phyloP scores from a whole-genome alignment of 2,888 invertebrate genomes.

The Azorinus chamasolen region DNA sequence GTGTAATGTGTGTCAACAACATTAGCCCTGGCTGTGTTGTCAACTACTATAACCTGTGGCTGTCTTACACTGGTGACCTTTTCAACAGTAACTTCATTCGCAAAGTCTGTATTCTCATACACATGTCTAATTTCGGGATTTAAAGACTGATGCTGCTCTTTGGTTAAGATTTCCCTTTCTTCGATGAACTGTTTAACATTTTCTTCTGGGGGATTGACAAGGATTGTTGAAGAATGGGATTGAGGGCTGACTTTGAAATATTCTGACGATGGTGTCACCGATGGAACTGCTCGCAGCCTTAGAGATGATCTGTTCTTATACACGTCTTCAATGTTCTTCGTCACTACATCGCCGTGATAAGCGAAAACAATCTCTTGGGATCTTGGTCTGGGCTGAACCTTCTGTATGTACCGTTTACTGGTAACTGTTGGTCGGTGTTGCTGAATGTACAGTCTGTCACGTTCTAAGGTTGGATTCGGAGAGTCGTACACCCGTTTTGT shows the following conservation, averaged over 20 bases:
- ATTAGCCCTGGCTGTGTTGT: not conserved
- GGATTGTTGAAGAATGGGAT: too few species aligned
- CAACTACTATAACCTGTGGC: not conserved
- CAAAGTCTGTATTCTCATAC: not conserved
- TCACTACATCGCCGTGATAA: slow-evolving; percentile 27
- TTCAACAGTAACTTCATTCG: not conserved
- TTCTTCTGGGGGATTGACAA: too few species aligned
- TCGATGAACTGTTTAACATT: too few species aligned
- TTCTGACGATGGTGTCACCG: too few species aligned
- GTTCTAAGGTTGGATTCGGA: slow-evolving; percentile 16
- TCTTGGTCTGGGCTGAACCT: not conserved
- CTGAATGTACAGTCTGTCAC: not conserved
- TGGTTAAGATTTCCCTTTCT: too few species aligned
- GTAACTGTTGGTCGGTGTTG: not conserved
- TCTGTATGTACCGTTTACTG: not conserved
- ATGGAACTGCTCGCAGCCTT: too few species aligned
- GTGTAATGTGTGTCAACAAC: not conserved
- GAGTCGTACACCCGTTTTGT: slow-evolving; percentile 38
- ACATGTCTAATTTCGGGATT: not conserved
- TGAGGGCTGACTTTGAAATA: too few species aligned
- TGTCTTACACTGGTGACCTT: not conserved
- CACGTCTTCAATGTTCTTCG: slow-evolving; percentile 56
- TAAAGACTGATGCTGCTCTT: too few species aligned
- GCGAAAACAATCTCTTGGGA: not conserved
- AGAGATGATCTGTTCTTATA: slow-evolving; percentile 29